Conservation (phyloP, 1,140 invertebrate species). For the Dreissena rostriformis region DNA sequence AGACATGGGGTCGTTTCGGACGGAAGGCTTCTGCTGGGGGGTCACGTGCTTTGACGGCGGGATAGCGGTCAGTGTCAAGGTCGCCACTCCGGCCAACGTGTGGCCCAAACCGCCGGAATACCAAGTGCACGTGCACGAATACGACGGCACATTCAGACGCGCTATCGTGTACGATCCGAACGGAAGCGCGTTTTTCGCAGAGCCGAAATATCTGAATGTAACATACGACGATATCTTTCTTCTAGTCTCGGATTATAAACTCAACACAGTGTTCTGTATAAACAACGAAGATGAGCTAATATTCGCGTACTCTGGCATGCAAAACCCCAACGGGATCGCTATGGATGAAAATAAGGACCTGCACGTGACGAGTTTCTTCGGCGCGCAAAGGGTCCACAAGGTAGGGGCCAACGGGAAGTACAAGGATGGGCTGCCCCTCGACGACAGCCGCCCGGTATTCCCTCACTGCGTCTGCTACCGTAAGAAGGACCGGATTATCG, state of each 20-base stretch:
- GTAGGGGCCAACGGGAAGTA: constrained; percentile 50
- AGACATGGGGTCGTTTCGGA: constrained; percentile 13
- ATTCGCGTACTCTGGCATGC: constrained; percentile 36
- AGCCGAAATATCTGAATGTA: constrained; percentile 52
- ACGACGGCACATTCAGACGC: constrained; percentile 46
- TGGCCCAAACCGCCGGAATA: constrained; percentile 49
- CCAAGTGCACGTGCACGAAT: constrained; percentile 46
- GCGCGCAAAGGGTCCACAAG: constrained; percentile 38
- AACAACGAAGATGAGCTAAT: constrained; percentile 54
- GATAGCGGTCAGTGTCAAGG: constrained; percentile 37
- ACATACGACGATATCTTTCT: constrained; percentile 53
- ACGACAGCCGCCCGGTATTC: constrained; percentile 40
- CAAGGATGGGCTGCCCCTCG: constrained; percentile 31
- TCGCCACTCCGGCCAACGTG: constrained; percentile 2
- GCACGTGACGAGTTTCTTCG: constrained; percentile 46
- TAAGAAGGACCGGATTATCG: constrained; percentile 40
- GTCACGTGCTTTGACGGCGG: constrained; percentile 51
- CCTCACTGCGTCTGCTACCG: constrained; percentile 50
- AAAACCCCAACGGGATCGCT: constrained; percentile 45
- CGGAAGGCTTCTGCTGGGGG: constrained; percentile 48
- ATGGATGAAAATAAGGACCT: constrained; percentile 51
- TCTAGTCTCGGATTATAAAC: constrained; percentile 49
- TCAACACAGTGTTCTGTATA: constrained; percentile 42
- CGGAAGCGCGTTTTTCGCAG: constrained; percentile 25
- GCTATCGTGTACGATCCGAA: constrained; percentile 35